Evolutionary conservation across 35 echinoderm and acorn worm species (phyloP), one percentile per base, ranked within the genome.

Genomic region (Eucidaris tribuloides): DNA sequence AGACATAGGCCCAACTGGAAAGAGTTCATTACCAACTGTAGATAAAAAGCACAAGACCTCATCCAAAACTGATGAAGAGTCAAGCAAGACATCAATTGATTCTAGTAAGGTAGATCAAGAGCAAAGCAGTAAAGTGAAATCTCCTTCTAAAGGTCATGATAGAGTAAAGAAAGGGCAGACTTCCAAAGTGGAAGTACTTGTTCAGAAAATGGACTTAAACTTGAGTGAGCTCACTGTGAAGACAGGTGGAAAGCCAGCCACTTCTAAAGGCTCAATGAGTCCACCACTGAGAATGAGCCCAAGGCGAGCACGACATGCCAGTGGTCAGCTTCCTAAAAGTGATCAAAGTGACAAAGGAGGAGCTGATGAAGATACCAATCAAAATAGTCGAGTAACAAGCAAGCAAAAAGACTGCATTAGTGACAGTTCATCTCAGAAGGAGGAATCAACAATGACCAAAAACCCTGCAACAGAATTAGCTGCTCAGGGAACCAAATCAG

Each of bases 221-320:
- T 22, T 74, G 9, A 36, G 68, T 1, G 68, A 74, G 37, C 34
- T 38, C 24, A 41, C 68, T 15, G 68, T 44, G 20, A 74, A 74
- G 68, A 74, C 34, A 9, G 29, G 28, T 42, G 24, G 38, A 27
- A 64, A 64, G 34, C 68, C 68, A 20, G 14, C 68, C 36, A 15
- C n/a, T n/a, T 32, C 68, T 5, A 42, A 36, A 44, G 33, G 68
- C 2, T 33, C 68, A 42, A 27, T 74, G 29, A 74, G 68, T 74
- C 68, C 68, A n/a, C 34, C 68, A 18, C 45, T 62, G 17, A 42
- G 85, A 65, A 88, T 77, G 58, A 88, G 85, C 81, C 85, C 76
- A n/a, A 63, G 85, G 42, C 43, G 85, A 63, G 76, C 85, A 36
- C 39, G 82, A 49, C 82, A 84, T 42, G 29, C 61, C 45, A 63